phyloP scores from a whole-genome alignment of 2,888 invertebrate genomes.

The Perizoma affinitatum region DNA sequence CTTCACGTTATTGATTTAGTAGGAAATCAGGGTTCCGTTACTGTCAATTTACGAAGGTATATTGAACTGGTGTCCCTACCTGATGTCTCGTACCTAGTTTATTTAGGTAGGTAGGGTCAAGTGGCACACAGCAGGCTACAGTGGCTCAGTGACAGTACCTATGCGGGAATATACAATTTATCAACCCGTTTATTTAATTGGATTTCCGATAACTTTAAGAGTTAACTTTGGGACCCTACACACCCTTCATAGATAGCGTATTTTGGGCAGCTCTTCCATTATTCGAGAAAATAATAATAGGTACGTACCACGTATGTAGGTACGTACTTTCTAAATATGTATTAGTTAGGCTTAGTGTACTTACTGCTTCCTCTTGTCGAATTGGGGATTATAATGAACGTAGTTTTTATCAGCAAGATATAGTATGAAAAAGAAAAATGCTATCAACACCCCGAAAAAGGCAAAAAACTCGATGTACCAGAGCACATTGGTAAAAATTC shows the following conservation, averaged over 20 bases:
- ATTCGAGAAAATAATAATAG: too few species aligned
- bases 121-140: too few species aligned
- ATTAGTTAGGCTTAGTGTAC: constrained; percentile 38
- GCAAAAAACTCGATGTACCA: constrained; percentile 74
- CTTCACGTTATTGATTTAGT: constrained; percentile 1
- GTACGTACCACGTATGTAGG: too few species aligned
- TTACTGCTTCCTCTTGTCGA: constrained; percentile 65
- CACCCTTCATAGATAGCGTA: too few species aligned
- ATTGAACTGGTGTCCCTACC: background rate
- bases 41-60: constrained; percentile 20
- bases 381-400: constrained; percentile 52
- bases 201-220: too few species aligned
- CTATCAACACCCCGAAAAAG: constrained; percentile 54
- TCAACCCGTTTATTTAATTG: too few species aligned
- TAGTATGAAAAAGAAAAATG: constrained; percentile 64
- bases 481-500: constrained; percentile 58
- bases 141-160: too few species aligned
- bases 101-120: too few species aligned
- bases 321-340: background rate
- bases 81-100: too few species aligned
- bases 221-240: too few species aligned
- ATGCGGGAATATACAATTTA: too few species aligned
- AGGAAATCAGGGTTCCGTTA: constrained; percentile 17
- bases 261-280: too few species aligned
- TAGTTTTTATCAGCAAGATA: constrained; percentile 62